A percentile compares a stretch with the other conserved stretches of the same genome.
Conservation (phyloP, 2,797 vertebrate species). For the Urocyon cinereoargenteus region DNA sequence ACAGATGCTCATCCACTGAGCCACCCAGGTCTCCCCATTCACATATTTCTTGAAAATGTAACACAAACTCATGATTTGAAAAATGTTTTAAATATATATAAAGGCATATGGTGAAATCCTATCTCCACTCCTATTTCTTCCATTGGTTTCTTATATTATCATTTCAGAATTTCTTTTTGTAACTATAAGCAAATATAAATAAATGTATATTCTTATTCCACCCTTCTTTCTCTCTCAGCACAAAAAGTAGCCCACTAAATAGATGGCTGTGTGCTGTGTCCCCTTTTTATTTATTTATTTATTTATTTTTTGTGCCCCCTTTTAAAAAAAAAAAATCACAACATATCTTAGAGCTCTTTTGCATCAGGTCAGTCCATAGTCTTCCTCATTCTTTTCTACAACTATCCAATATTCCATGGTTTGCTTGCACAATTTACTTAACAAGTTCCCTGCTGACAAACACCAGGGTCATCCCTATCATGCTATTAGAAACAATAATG, state of each 20-base stretch:
- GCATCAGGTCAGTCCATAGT: not conserved
- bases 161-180: conserved; percentile 40
- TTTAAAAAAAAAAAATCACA: not conserved
- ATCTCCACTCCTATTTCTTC: not conserved
- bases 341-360: not conserved
- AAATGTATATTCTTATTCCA: not conserved
- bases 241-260: not conserved
- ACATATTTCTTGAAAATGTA: conserved; percentile 11
- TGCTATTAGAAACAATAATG: conserved; percentile 4
- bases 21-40: not conserved
- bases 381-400: not conserved
- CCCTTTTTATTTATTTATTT: not conserved
- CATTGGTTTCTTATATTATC: conserved; percentile 1
- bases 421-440: not conserved
- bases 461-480: not conserved
- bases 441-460: not conserved
- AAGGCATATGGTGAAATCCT: not conserved
- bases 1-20: no score
- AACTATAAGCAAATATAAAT: conserved; percentile 31
- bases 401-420: not conserved
- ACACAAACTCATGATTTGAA: not conserved
- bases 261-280: not conserved
- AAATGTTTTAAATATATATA: not conserved
- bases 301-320: not conserved
- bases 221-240: not conserved